phyloP scores from a whole-genome alignment of 2,888 invertebrate genomes.

The Hedya salicella region DNA sequence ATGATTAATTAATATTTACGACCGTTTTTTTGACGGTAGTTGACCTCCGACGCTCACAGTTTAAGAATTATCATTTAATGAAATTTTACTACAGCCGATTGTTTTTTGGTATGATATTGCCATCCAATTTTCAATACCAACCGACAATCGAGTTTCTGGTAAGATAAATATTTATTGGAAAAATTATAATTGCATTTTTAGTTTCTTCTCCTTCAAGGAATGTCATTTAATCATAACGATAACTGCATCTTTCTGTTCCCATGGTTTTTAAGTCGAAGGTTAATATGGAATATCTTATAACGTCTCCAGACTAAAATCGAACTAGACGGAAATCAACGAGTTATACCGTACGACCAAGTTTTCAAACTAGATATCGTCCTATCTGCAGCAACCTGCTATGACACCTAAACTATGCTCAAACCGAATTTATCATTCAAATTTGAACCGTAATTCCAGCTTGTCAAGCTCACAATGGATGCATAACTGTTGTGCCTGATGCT shows the following conservation, averaged over 20 bases:
- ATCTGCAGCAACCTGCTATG: background rate
- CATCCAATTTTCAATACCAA: no score
- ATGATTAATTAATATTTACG: constrained; percentile 45
- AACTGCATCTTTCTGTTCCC: no score
- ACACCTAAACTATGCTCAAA: background rate
- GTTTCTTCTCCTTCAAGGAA: no score
- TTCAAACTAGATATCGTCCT: constrained; percentile 24
- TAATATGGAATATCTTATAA: constrained; percentile 8
- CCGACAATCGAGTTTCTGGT: no score
- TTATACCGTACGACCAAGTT: constrained; percentile 25
- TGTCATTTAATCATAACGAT: no score
- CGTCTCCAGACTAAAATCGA: constrained; percentile 21
- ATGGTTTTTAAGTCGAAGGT: background rate
- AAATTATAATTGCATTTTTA: no score
- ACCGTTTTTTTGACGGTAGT: constrained; percentile 32
- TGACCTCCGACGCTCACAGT: constrained; percentile 20
- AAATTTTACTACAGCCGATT: background rate
- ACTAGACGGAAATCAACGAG: constrained; percentile 19
- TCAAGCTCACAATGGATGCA: background rate
- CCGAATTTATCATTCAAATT: background rate
- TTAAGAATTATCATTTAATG: constrained; percentile 18
- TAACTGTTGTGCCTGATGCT: background rate
- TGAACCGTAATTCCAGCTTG: background rate
- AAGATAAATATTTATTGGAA: no score
- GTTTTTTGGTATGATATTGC: background rate